Percentiles rank a stretch among this genome's conserved stretches.
phyloP scores from a whole-genome alignment of 1,140 invertebrate species.

The Drosophila dunni region DNA sequence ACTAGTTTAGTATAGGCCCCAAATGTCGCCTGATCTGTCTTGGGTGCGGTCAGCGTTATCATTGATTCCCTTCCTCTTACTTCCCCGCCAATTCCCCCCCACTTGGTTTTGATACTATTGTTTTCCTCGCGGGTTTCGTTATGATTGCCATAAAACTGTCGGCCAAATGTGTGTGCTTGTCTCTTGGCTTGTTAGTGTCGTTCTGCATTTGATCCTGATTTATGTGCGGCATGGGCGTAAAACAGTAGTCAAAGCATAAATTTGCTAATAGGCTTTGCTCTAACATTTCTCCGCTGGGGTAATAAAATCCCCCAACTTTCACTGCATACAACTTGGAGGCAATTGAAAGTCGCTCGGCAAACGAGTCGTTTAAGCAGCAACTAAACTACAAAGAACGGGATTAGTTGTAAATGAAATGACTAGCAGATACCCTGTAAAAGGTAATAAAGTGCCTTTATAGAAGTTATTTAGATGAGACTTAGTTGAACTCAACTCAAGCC shows the following conservation, averaged over 20 bases:
- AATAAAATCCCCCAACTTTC: slow-evolving; percentile 21
- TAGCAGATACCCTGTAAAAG: not conserved
- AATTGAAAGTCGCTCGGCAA: slow-evolving; percentile 58
- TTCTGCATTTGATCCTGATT: slow-evolving; percentile 64
- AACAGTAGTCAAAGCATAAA: slow-evolving; percentile 57
- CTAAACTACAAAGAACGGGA: slow-evolving; percentile 7
- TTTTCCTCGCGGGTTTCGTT: slow-evolving; percentile 45
- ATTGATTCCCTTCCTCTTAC: slow-evolving; percentile 9
- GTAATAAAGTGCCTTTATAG: too few species aligned
- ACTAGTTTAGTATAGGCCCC: slow-evolving; percentile 75
- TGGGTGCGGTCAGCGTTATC: slow-evolving; percentile 52
- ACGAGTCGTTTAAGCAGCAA: slow-evolving; percentile 40
- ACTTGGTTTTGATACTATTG: not conserved
- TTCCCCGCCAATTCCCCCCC: not conserved
- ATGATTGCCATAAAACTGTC: slow-evolving; percentile 69
- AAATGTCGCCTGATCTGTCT: slow-evolving; percentile 1
- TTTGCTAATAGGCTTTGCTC: slow-evolving; percentile 57
- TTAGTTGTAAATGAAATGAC: not conserved
- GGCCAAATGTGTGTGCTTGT: slow-evolving; percentile 50
- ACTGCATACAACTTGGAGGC: slow-evolving; percentile 19
- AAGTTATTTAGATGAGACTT: too few species aligned
- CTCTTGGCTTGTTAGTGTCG: slow-evolving; percentile 6
- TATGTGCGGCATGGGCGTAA: slow-evolving; percentile 49
- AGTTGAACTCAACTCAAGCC: not conserved
- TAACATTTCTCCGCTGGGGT: slow-evolving; percentile 10